phyloP scores from a whole-genome alignment of 1,140 invertebrate genomes.

The Temnothorax nylanderi region DNA sequence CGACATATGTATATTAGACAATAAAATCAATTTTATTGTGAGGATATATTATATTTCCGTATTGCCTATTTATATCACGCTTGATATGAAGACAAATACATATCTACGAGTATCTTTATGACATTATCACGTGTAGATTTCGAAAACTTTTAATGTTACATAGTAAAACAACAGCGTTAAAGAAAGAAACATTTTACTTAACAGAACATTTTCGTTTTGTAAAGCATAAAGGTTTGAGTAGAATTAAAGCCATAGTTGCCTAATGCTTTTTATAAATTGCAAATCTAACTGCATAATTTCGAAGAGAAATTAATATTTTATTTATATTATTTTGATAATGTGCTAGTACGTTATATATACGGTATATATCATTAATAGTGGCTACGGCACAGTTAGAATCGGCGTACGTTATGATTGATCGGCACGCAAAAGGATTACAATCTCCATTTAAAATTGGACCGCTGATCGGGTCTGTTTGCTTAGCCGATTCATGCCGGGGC shows the following conservation, averaged over 20 bases:
- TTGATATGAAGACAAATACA: neutral
- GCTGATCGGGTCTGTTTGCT: neutral
- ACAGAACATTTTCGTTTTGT: neutral
- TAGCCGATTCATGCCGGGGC: neutral
- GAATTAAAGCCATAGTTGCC: neutral
- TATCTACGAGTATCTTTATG: neutral
- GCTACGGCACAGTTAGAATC: slow-evolving; percentile 15
- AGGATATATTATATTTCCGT: neutral
- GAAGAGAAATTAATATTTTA: neutral
- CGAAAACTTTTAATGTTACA: neutral
- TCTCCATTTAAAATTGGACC: slow-evolving; percentile 52
- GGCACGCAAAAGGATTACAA: slow-evolving; percentile 16
- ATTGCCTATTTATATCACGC: neutral
- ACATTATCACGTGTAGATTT: neutral
- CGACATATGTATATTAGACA: neutral
- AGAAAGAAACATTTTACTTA: neutral
- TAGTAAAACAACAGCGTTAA: slow-evolving; percentile 3
- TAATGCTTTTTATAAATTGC: neutral
- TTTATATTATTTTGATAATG: neutral
- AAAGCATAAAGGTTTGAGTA: neutral
- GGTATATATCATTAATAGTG: slow-evolving; percentile 11
- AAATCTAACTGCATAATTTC: neutral
- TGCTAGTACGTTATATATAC: neutral
- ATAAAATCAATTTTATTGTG: slow-evolving; percentile 1
- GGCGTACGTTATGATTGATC: slow-evolving; percentile 52